Conservation (phyloP, 2,113 vertebrate species). For the Sinocyclocheilus anshuiensis region DNA sequence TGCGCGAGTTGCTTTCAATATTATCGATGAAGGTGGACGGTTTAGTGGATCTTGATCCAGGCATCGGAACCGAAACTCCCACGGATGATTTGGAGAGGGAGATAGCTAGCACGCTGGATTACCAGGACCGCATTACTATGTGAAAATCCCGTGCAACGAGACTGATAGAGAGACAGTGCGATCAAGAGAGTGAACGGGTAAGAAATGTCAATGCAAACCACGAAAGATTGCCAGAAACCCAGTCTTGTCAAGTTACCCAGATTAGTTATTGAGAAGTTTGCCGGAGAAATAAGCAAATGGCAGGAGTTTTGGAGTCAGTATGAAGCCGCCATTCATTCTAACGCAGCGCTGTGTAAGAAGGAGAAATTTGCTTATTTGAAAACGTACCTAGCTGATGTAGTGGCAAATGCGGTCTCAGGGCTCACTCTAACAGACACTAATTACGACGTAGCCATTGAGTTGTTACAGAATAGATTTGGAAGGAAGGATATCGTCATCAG, state of each 20-base stretch:
- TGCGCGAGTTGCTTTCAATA: background rate
- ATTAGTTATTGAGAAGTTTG: too few species aligned
- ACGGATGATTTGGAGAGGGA: background rate
- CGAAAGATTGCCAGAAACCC: too few species aligned
- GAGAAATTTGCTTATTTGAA: background rate
- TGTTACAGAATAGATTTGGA: background rate
- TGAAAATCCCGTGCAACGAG: background rate
- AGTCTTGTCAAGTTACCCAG: background rate
- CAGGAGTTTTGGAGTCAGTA: too few species aligned
- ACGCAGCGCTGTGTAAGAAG: too few species aligned
- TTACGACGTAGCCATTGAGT: background rate
- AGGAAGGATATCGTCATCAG: constrained; percentile 6
- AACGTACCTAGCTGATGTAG: background rate
- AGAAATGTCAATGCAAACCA: background rate
- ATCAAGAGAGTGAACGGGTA: background rate
- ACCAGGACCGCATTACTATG: background rate
- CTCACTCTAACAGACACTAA: background rate
- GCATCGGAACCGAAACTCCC: background rate
- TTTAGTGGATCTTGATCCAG: background rate
- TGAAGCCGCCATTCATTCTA: too few species aligned
- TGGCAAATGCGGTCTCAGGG: background rate
- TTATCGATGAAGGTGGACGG: background rate
- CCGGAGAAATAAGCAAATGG: too few species aligned
- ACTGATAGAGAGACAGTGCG: background rate
- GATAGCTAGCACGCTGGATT: background rate